Base-by-base conservation (phyloP, 2,113 vertebrate species). In the Glaucomys volans region DNA sequence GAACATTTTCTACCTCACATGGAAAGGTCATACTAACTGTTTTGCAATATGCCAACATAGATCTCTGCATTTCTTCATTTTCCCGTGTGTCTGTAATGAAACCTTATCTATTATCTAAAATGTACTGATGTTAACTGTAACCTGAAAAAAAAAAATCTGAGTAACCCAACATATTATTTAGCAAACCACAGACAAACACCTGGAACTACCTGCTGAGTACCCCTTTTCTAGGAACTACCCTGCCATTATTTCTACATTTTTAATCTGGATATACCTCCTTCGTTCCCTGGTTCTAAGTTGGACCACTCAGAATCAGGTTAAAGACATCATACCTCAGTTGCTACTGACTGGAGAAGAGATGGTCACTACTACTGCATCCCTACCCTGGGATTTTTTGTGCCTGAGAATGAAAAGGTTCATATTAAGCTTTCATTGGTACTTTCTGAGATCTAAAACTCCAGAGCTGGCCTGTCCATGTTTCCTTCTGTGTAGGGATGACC, bases 61-160 rank as follows among this genome's bases (percentile, higher is more conserved):
- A 85, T 90, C 79, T 95, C 35, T 94, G 17, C 22, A 74, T 67
- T 91, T 87, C 26, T 82, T 90, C 32, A 94, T 42, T 93, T 91
- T 85, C 28, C 32, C 4, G 14, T 42, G 10, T 71, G 62, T 26
- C 62, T 64, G 81, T 64, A 87, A 94, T 57, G 94, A 80, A 90
- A 67, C 17, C 6, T 37, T 62, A 82, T 62, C 32, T 66, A 22
- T 52, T 84, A 90, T 88, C 40, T 79, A 85, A 84, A 95, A 42
- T 74, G n/a, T n/a, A 6, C 69, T 47, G 11, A 50, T 94, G 10
- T 85, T 62, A 90, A 30, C 72, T 90, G 12, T 5, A 95, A 66
- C 12, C 42, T 57, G 26, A 22, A 35, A 89, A 57, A 84, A 54
- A 76, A 37, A 81, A 69, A 50, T 62, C 52, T 85, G n/a, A 76